These are phyloP conservation scores for Daubentonia madagascariensis DNA, from an alignment of 2,113 vertebrate species.

Conservation along the genomic window DNA sequence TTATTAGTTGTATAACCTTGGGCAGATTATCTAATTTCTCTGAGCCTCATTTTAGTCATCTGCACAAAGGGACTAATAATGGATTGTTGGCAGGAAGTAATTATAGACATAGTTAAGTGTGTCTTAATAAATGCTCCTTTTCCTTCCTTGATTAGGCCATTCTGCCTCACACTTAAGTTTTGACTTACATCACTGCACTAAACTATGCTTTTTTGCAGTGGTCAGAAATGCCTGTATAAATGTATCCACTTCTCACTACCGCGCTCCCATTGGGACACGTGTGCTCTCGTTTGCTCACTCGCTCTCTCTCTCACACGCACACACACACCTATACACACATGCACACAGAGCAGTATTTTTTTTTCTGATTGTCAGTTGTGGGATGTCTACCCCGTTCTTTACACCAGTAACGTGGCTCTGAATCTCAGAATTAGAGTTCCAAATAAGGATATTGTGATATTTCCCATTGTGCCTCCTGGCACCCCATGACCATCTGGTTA, in stretches of 20 bases:
- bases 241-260: too few relatives aligned
- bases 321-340: background rate
- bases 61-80: background rate
- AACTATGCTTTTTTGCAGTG: background rate
- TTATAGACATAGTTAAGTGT: background rate
- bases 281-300: too few relatives aligned
- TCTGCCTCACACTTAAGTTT: background rate
- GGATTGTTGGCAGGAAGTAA: slow-evolving; percentile 12
- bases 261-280: background rate
- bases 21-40: slow-evolving; percentile 16
- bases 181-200: background rate
- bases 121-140: slow-evolving; percentile 6
- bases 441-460: background rate
- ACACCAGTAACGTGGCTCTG: background rate
- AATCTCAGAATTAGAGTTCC: background rate
- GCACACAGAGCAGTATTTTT: background rate
- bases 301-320: background rate
- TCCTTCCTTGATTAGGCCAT: background rate
- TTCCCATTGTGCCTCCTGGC: background rate
- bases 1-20: background rate
- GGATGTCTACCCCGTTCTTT: background rate
- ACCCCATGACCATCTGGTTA: background rate
- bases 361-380: background rate
- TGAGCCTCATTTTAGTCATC: slow-evolving; percentile 36
- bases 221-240: background rate